These are phyloP conservation scores for Drosophila pseudotalamancana DNA, from an alignment of 2,888 invertebrate genomes.

Conservation along the genomic window DNA sequence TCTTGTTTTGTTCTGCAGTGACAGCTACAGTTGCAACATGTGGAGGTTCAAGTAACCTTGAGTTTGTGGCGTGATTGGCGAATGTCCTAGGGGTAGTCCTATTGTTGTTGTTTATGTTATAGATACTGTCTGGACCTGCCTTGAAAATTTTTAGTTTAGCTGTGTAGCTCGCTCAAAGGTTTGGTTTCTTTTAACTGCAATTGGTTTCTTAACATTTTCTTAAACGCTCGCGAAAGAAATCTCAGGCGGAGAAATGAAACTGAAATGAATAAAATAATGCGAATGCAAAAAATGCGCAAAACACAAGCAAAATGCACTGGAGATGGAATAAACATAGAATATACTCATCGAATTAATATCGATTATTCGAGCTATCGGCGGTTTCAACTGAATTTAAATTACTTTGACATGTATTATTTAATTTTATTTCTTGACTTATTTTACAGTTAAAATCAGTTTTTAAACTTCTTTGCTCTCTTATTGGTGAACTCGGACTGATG, in stretches of 20 bases:
- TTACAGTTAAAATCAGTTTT: background rate
- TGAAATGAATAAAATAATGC: slow-evolving; percentile 49
- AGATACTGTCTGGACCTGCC: slow-evolving; percentile 53
- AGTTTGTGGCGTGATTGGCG: slow-evolving; percentile 13
- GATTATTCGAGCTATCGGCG: slow-evolving; percentile 7
- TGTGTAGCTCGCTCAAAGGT: background rate
- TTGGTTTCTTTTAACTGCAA: background rate
- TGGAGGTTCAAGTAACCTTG: slow-evolving; percentile 53
- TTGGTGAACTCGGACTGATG: background rate
- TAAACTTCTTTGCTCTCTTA: background rate
- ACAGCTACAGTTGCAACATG: slow-evolving; percentile 19
- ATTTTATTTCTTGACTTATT: background rate
- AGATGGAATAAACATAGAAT: slow-evolving; percentile 29
- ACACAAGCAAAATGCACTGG: slow-evolving; percentile 51
- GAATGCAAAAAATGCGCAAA: slow-evolving; percentile 55
- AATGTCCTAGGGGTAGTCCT: slow-evolving; percentile 42
- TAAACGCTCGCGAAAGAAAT: slow-evolving; percentile 28
- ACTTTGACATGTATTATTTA: background rate
- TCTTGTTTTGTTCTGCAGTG: slow-evolving; percentile 11
- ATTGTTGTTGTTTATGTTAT: slow-evolving; percentile 71
- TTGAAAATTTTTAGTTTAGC: slow-evolving; percentile 9
- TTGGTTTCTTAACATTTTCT: slow-evolving; percentile 25
- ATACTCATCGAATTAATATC: slow-evolving; percentile 2
- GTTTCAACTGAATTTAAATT: background rate
- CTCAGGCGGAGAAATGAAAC: slow-evolving; percentile 37